Percentiles rank a stretch among this genome's conserved stretches.
Conservation (phyloP, 2,113 vertebrate species). For the Nannospalax galili region DNA sequence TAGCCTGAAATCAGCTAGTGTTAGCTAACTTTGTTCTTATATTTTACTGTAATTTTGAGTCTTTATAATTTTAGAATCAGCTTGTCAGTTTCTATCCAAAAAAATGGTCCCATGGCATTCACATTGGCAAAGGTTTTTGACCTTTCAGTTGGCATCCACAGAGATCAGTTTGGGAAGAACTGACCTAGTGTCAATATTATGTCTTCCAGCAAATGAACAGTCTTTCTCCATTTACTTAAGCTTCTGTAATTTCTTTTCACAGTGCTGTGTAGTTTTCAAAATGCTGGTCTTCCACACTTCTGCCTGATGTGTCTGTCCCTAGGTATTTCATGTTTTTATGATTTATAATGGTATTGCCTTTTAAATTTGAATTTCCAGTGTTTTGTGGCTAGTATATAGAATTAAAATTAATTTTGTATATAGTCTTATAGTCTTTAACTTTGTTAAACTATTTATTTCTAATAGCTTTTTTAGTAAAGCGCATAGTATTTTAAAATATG, state of each 20-base stretch:
- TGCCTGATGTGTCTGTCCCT: background rate
- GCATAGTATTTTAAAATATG: slow-evolving; percentile 20
- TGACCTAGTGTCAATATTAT: background rate
- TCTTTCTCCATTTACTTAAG: background rate
- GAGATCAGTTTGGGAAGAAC: background rate
- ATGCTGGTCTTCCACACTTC: background rate
- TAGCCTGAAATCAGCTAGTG: background rate
- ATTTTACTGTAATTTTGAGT: slow-evolving; percentile 28
- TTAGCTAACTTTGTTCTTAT: slow-evolving; percentile 15
- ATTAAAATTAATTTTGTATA: background rate
- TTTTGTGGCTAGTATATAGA: slow-evolving; percentile 10
- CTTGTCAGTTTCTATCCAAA: background rate
- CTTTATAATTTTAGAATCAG: slow-evolving; percentile 36
- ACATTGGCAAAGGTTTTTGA: background rate
- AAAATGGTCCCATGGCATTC: background rate
- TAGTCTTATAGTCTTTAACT: background rate
- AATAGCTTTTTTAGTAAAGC: slow-evolving; percentile 38
- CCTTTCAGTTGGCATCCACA: background rate
- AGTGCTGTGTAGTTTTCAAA: background rate
- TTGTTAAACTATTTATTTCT: slow-evolving; percentile 40
- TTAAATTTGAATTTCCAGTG: slow-evolving; percentile 31
- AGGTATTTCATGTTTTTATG: background rate
- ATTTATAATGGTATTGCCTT: background rate
- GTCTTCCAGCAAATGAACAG: background rate
- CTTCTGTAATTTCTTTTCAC: slow-evolving; percentile 22